Conservation (phyloP, 2,888 invertebrate species). For the Lottia scabra region DNA sequence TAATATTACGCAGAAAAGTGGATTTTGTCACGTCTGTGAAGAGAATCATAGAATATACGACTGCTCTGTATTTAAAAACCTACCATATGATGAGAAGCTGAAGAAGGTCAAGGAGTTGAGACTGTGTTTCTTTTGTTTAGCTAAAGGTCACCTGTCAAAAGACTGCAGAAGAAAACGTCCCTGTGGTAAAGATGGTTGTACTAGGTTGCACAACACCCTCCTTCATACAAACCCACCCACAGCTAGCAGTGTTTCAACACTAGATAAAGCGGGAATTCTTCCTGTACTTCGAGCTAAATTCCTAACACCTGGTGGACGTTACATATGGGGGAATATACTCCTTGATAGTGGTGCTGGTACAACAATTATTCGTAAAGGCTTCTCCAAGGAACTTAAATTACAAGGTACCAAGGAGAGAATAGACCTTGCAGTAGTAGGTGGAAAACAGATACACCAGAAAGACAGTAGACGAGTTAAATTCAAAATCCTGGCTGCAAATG, state of each 20-base stretch:
- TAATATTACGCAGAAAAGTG: not conserved
- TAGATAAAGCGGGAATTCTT: constrained; percentile 13
- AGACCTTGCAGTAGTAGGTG: too few relatives aligned
- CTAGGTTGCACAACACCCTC: constrained; percentile 6
- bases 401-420: too few relatives aligned
- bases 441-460: too few relatives aligned
- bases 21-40: not conserved
- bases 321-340: constrained; percentile 10
- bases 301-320: constrained; percentile 8
- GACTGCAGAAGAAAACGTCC: not conserved
- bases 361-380: constrained; percentile 9
- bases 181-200: constrained; percentile 5
- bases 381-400: not conserved
- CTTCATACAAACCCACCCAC: constrained; percentile 16
- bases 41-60: not conserved
- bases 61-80: not conserved
- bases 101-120: not conserved
- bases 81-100: not conserved
- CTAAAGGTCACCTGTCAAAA: not conserved
- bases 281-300: constrained; percentile 14
- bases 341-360: constrained; percentile 20
- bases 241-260: not conserved
- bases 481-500: constrained; percentile 3
- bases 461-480: constrained; percentile 14
- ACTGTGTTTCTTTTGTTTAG: constrained; percentile 1